A percentile compares a stretch with the other conserved stretches of the same genome.
phyloP scores from a whole-genome alignment of 2,797 vertebrate species.

The Eulemur albifrons region DNA sequence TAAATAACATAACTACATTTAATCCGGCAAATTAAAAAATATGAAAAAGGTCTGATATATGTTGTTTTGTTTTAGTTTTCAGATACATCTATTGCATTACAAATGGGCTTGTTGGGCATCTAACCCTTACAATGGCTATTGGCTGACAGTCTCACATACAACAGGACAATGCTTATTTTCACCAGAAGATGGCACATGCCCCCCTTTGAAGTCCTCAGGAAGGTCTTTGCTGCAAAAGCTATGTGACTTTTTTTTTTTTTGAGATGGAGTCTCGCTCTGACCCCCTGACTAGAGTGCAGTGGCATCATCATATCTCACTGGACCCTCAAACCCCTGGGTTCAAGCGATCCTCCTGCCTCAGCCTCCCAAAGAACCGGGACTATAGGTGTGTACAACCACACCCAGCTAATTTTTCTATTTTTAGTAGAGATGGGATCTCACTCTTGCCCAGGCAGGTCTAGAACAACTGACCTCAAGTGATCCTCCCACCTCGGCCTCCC shows the following conservation, averaged over 20 bases:
- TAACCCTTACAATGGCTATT: background rate
- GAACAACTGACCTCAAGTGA: too few relatives aligned
- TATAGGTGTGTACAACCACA: too few relatives aligned
- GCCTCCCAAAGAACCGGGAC: too few relatives aligned
- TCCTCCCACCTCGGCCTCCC: too few relatives aligned
- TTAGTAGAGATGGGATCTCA: too few relatives aligned
- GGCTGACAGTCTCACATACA: background rate
- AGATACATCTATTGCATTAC: background rate
- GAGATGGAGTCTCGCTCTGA: too few relatives aligned
- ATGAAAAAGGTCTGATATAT: background rate
- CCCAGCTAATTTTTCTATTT: too few relatives aligned
- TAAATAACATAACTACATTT: background rate
- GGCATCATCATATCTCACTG: too few relatives aligned
- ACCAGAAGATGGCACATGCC: conserved; percentile 71
- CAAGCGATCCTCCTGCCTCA: too few relatives aligned
- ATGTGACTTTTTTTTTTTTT: background rate
- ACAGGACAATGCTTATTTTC: background rate
- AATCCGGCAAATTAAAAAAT: background rate
- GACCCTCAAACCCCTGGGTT: too few relatives aligned
- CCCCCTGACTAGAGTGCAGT: too few relatives aligned
- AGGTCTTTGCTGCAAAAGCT: background rate
- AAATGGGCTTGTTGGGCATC: background rate
- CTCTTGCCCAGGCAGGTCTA: too few relatives aligned
- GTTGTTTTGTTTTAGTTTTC: background rate
- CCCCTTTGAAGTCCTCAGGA: background rate